Evolutionary conservation across 1,140 invertebrate species (phyloP), one percentile per base, ranked within the genome.

Genomic region (Aplysia californica): DNA sequence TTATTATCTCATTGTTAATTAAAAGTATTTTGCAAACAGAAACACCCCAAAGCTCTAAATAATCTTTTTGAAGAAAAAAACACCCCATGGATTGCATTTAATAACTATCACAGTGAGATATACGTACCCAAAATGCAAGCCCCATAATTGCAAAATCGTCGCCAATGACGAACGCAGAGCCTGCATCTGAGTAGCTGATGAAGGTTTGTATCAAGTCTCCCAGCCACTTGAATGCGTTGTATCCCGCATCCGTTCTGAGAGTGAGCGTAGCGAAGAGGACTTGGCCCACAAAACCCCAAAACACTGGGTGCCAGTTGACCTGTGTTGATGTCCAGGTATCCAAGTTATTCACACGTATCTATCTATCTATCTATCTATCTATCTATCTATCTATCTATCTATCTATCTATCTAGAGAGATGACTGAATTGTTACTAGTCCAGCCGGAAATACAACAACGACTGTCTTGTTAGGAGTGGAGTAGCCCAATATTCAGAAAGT

Each of bases 101-200:
- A n/a, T n/a, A n/a, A n/a, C n/a, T n/a, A n/a, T n/a, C n/a, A n/a
- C n/a, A n/a, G n/a, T n/a, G n/a, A n/a, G n/a, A n/a, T n/a, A n/a
- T n/a, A n/a, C n/a, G n/a, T n/a, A n/a, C n/a, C n/a, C n/a, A n/a
- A n/a, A n/a, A n/a, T n/a, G n/a, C n/a, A n/a, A n/a, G 5, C 70
- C 70, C 70, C 50, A 35, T 26, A 1, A 3, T 38, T 61, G 31
- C n/a, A 50, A 61, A 72, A 38, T 72, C 21, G 1, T 15, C 1
- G 0, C 96, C 96, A 86, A 96, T 98, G 0, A 98, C 94, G 83
- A 99, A 98, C 3, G 85, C 90, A 0, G 95, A 93, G 0, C 97
- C 97, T 2, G 92, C 90, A 72, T 94, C 92, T 0, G 95, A 93
- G 84, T 94, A 97, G 0, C 91, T 90, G n/a, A 99, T 87, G 85